These are phyloP conservation scores for Nyctibius grandis DNA, from an alignment of 2,797 vertebrate genomes.

Conservation along the genomic window DNA sequence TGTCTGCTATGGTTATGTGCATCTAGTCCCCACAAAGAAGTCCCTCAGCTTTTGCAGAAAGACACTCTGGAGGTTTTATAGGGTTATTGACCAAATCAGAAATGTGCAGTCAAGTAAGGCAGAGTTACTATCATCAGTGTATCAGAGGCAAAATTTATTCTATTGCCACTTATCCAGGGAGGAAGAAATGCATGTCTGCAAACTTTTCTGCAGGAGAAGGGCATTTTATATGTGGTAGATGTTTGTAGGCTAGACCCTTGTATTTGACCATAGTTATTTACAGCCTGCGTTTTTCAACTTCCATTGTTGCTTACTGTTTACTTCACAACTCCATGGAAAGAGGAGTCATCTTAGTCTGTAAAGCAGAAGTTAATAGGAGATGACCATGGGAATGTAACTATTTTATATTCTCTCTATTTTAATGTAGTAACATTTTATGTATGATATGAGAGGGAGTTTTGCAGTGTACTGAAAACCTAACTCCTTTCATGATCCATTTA, in stretches of 20 bases:
- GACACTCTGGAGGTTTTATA: neutral
- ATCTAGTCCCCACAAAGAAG: neutral
- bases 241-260: neutral
- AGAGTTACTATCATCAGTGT: neutral
- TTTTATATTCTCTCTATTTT: neutral
- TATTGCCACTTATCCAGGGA: neutral
- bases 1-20: neutral
- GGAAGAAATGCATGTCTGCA: neutral
- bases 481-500: neutral
- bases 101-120: neutral
- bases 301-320: neutral
- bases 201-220: neutral
- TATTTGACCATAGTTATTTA: neutral
- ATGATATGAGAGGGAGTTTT: neutral
- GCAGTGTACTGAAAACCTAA: neutral
- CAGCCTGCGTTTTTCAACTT: neutral
- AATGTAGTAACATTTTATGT: neutral
- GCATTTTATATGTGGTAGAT: neutral
- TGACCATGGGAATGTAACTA: neutral
- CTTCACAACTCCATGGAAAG: neutral
- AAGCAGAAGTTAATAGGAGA: neutral
- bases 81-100: conserved; percentile 1
- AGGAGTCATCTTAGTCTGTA: neutral
- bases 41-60: neutral
- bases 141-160: neutral